These are phyloP conservation scores for Furcifer pardalis DNA, from an alignment of 2,797 vertebrate genomes.

Conservation along the genomic window DNA sequence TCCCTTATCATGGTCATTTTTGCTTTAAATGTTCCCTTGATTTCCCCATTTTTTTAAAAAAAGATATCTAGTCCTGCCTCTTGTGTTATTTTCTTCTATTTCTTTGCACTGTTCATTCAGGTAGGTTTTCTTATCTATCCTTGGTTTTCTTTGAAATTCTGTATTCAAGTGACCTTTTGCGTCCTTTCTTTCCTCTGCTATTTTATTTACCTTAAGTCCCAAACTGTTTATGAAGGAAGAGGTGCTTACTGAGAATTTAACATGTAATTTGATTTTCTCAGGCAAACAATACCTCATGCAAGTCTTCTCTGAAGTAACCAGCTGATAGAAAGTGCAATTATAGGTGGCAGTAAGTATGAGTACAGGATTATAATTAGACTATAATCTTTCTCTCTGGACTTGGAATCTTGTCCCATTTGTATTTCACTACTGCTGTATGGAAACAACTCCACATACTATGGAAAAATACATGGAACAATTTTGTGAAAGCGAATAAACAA, in stretches of 20 bases:
- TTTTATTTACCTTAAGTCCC: neutral
- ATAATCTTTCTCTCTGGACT: neutral
- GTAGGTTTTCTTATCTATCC: too few relatives aligned
- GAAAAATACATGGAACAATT: neutral
- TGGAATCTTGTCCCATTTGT: neutral
- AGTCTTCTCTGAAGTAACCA: neutral
- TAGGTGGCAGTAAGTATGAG: neutral
- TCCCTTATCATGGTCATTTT: too few relatives aligned
- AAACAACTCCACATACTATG: neutral
- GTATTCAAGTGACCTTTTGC: too few relatives aligned
- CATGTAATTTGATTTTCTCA: conserved; percentile 22
- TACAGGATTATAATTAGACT: neutral
- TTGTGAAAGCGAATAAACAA: neutral
- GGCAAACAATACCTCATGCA: neutral
- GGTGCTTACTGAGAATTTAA: conserved; percentile 16
- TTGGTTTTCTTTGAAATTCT: too few relatives aligned
- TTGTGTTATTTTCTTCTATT: too few relatives aligned
- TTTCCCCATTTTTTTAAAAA: too few relatives aligned
- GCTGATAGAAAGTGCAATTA: neutral
- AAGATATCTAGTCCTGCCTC: too few relatives aligned
- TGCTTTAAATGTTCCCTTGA: too few relatives aligned
- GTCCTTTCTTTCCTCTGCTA: too few relatives aligned
- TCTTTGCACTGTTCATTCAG: too few relatives aligned
- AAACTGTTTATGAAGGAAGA: neutral
- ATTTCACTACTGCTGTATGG: neutral